These are phyloP conservation scores for Bradypodion ventrale DNA, from an alignment of 2,797 vertebrate species.

Conservation along the genomic window DNA sequence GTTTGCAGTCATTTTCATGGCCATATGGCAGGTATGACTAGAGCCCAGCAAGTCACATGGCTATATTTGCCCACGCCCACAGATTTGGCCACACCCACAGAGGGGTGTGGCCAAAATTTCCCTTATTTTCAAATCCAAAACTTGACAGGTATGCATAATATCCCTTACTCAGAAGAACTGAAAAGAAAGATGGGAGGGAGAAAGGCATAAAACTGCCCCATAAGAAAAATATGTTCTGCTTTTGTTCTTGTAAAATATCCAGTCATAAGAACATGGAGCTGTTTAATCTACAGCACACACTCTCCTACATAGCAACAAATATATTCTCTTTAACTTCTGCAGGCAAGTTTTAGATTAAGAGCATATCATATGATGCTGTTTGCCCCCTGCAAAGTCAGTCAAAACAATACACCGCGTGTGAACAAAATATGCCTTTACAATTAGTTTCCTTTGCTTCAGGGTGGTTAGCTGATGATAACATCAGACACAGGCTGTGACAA, in stretches of 20 bases:
- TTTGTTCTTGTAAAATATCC: neutral
- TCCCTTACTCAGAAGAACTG: neutral
- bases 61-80: too few relatives aligned
- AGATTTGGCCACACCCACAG: too few relatives aligned
- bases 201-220: neutral
- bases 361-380: neutral
- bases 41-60: too few relatives aligned
- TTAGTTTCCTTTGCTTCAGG: slow-evolving; percentile 66
- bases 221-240: neutral
- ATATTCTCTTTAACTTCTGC: neutral
- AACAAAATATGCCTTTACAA: slow-evolving; percentile 67
- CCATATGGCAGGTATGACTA: too few relatives aligned
- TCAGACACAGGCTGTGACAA: slow-evolving; percentile 63
- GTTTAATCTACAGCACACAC: neutral
- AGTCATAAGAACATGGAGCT: neutral
- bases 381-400: slow-evolving; percentile 52
- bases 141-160: too few relatives aligned
- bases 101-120: too few relatives aligned
- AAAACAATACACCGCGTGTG: slow-evolving; percentile 54
- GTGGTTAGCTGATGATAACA: slow-evolving; percentile 67
- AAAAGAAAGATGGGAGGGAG: neutral
- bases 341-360: neutral
- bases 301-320: neutral
- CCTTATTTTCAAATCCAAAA: too few relatives aligned
- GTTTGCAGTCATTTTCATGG: too few relatives aligned